Percentiles rank a stretch among this genome's conserved stretches.
Evolutionary conservation across 30 jellyfish, hydroid and myxozoan species (phyloP).

Genomic region (Morbakka virulenta): DNA sequence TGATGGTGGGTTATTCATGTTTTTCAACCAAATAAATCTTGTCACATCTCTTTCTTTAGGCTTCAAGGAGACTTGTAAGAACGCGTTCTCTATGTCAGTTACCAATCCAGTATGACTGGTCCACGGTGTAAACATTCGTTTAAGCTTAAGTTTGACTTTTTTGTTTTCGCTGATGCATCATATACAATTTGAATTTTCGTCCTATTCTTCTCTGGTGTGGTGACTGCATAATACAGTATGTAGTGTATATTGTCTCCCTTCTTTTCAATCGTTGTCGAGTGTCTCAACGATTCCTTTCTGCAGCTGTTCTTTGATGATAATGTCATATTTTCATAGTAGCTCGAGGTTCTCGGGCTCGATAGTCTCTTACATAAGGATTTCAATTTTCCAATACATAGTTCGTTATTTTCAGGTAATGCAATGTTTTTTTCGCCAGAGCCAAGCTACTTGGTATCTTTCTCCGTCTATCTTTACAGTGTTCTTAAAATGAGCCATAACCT

Average conservation of each 20-base stretch:
- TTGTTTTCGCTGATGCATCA: conserved; percentile 41
- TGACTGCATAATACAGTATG: conserved; percentile 30
- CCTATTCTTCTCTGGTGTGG: no score
- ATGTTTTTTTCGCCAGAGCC: conserved; percentile 34
- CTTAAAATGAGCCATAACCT: neutral
- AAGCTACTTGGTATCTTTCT: conserved; percentile 7
- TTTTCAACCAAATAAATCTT: no score
- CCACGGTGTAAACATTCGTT: no score
- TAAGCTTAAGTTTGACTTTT: no score
- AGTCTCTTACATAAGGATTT: neutral
- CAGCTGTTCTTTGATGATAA: conserved; percentile 15
- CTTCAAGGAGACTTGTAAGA: conserved; percentile 28
- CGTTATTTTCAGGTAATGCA: conserved; percentile 10
- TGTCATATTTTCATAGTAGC: neutral
- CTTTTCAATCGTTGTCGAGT: neutral
- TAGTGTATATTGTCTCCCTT: conserved; percentile 12
- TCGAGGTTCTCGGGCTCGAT: conserved; percentile 1
- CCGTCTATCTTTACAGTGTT: conserved; percentile 9
- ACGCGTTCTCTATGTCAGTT: no score
- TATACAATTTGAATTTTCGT: conserved; percentile 23
- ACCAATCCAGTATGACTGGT: no score
- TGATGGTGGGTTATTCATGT: no score
- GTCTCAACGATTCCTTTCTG: conserved; percentile 9
- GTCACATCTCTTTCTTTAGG: no score
- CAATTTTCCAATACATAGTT: no score